Evolutionary conservation across 2,113 vertebrate species (phyloP).

Genomic region (Mustela nigripes): DNA sequence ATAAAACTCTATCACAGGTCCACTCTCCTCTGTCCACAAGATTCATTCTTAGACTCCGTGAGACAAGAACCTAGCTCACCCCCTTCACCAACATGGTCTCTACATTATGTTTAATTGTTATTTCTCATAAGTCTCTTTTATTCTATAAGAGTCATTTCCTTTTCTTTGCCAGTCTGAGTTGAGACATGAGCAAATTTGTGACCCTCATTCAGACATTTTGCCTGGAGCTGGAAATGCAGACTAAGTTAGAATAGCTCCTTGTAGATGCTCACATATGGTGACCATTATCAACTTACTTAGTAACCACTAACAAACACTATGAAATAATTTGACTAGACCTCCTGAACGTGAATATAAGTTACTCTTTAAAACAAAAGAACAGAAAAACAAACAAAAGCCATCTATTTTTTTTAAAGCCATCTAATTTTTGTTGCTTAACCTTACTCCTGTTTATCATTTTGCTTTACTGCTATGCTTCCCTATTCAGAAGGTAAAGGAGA

Average conservation of each 20-base stretch:
- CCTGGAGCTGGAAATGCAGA: background rate
- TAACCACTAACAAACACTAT: background rate
- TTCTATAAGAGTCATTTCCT: slow-evolving; percentile 38
- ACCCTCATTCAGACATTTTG: background rate
- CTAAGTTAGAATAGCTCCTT: background rate
- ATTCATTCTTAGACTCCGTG: background rate
- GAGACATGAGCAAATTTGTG: background rate
- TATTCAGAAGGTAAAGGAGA: slow-evolving; percentile 13
- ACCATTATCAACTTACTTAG: background rate
- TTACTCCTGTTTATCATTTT: background rate
- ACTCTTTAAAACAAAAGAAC: background rate
- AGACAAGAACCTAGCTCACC: background rate
- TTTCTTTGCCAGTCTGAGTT: background rate
- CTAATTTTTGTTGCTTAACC: background rate
- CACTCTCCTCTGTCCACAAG: background rate
- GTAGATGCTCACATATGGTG: background rate
- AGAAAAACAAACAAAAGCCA: background rate
- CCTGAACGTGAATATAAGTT: background rate
- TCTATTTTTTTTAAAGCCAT: background rate
- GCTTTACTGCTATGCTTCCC: background rate
- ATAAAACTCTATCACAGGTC: background rate
- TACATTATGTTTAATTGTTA: background rate
- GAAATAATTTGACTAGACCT: background rate
- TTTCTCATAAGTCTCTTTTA: background rate
- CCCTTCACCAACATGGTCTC: background rate